Evolutionary conservation across 2,113 vertebrate genomes (phyloP), one percentile per base, ranked within the genome.

Genomic region (Melanocharis versteri): DNA sequence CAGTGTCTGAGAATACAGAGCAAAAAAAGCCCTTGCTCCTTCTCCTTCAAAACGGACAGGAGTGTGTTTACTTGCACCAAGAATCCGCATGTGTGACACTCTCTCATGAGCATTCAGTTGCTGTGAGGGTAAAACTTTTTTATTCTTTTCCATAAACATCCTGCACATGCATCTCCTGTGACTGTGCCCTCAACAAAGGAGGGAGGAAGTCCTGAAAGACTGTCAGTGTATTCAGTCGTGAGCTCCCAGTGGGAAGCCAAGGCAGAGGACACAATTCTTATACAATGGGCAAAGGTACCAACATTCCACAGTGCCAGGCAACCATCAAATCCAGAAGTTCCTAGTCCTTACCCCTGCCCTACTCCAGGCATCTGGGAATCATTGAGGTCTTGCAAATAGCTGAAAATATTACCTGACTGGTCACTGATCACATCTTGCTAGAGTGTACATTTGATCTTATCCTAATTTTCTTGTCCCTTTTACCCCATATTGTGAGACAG

Each of bases 271-370:
- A 70, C 62, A 65, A 11, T 77, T 83, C 58, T 70, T 31, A 47
- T 15, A 86, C 39, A 80, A 68, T 35, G 88, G 90, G 79, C 92
- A 96, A 96, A 96, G 90, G 87, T 96, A 68, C 56, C 90, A 33
- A 22, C 94, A 94, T 97, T 93, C 93, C 95, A 86, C 87, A 75
- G 75, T 79, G 92, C 85, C 87, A 90, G 68, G 90, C 87, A 95
- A 86, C 90, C 92, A 83, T 90, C 87, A 96, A 88, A 94, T 86
- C 93, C 90, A 86, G 56, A 73, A 87, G 79, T 88, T 83, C 78
- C 71, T 62, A 53, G 61, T 75, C 62, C 35, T 95, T 53, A 85
- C 93, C 71, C 71, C 76, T 96, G 71, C 71, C 54, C 62, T 81
- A 23, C 39, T 87, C 80, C 24, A 93, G 66, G 62, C 87, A 96